A percentile compares a stretch with the other conserved stretches of the same genome.
Conservation (phyloP, 2,113 vertebrate species). For the Sardina pilchardus region DNA sequence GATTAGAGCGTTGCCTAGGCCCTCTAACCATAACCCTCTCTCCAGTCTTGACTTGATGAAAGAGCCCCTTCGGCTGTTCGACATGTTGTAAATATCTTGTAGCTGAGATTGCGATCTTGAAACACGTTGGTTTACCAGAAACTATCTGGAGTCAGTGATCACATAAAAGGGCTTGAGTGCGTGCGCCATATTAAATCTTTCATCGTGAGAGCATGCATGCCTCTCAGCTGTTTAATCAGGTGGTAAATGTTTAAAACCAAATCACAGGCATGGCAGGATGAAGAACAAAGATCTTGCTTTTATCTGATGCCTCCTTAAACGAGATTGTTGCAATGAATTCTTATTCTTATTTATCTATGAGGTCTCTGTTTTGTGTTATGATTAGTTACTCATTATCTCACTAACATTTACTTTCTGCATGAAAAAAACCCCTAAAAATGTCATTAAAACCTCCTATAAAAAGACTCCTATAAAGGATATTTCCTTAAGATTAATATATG, state of each 20-base stretch:
- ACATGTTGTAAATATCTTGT: not conserved
- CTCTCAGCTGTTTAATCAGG: not conserved
- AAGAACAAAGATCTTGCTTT: not conserved
- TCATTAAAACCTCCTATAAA: too few relatives aligned
- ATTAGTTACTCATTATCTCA: not conserved
- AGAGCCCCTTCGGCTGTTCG: not conserved
- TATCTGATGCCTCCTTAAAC: not conserved
- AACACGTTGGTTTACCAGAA: not conserved
- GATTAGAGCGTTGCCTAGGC: not conserved
- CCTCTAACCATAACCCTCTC: not conserved
- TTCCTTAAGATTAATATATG: not conserved
- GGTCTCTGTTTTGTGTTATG: too few relatives aligned
- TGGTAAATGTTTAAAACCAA: not conserved
- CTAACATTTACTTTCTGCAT: not conserved
- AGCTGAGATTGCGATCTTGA: not conserved
- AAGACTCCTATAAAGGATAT: too few relatives aligned
- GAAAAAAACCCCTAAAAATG: not conserved
- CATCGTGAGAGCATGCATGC: not conserved
- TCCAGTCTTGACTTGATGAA: not conserved
- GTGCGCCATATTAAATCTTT: not conserved
- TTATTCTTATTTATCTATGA: not conserved
- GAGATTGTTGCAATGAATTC: not conserved
- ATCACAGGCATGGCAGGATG: not conserved
- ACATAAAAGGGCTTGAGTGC: constrained; percentile 1
- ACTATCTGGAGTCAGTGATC: not conserved